phyloP scores from a whole-genome alignment of 2,888 invertebrate genomes.

The Napeogenes inachia region DNA sequence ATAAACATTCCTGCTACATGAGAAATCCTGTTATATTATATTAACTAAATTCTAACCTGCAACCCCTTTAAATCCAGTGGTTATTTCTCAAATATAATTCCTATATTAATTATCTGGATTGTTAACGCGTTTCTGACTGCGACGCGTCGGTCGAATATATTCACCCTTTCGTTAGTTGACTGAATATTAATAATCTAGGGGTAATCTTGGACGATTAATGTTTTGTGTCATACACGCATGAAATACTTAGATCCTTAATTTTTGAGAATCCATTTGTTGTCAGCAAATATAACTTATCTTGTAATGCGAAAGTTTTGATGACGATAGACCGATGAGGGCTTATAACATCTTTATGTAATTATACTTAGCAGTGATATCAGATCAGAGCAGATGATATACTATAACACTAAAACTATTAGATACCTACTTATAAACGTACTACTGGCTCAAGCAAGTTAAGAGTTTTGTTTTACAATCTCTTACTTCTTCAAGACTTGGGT shows the following conservation, averaged over 20 bases:
- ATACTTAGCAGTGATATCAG: too few species aligned
- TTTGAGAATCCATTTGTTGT: neutral
- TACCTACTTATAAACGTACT: too few species aligned
- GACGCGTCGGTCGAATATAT: slow-evolving; percentile 65
- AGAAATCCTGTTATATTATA: neutral
- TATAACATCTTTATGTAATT: too few species aligned
- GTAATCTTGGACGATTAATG: slow-evolving; percentile 66
- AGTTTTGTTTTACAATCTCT: too few species aligned
- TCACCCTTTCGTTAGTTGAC: slow-evolving; percentile 71
- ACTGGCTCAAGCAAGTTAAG: too few species aligned
- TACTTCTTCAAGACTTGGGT: too few species aligned
- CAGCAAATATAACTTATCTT: slow-evolving; percentile 6
- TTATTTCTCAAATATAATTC: slow-evolving; percentile 35
- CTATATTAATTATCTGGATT: slow-evolving; percentile 69
- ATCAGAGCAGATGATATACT: too few species aligned
- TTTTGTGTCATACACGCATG: slow-evolving; percentile 32
- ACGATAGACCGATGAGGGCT: too few species aligned
- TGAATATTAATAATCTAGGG: slow-evolving; percentile 65
- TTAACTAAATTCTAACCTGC: slow-evolving; percentile 8
- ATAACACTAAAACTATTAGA: too few species aligned
- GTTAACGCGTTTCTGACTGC: slow-evolving; percentile 62
- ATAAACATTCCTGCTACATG: neutral
- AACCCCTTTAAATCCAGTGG: slow-evolving; percentile 25
- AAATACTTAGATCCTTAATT: slow-evolving; percentile 9
- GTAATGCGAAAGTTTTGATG: neutral